Percentiles rank a stretch among this genome's conserved stretches.
These are phyloP conservation scores for Atopsyche davidsoni DNA, from an alignment of 1,140 invertebrate species.

Conservation along the genomic window DNA sequence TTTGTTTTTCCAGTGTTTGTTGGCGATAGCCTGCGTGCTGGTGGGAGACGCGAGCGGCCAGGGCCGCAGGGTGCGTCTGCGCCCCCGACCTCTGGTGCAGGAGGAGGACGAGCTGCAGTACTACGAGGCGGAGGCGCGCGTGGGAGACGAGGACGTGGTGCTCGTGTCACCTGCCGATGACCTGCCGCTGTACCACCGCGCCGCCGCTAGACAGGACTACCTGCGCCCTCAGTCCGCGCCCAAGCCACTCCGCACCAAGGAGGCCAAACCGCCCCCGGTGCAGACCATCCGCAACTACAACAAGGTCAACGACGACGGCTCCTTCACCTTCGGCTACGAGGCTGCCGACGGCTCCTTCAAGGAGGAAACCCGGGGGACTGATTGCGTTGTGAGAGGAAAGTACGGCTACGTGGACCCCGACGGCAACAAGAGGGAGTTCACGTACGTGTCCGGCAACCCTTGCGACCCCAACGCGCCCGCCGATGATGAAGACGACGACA, in stretches of 20 bases:
- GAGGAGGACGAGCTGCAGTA: conserved; percentile 25
- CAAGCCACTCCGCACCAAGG: conserved; percentile 50
- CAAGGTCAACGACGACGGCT: conserved; percentile 77
- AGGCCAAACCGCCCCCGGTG: conserved; percentile 62
- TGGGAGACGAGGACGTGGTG: conserved; percentile 36
- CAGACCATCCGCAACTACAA: conserved; percentile 76
- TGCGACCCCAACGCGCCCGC: conserved; percentile 72
- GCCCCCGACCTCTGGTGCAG: conserved; percentile 19
- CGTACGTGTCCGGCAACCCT: conserved; percentile 85
- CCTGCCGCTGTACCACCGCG: conserved; percentile 39
- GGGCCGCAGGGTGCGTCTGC: conserved; percentile 19
- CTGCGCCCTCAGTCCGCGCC: conserved; percentile 26
- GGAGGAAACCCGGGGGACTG: conserved; percentile 77
- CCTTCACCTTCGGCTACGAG: conserved; percentile 80
- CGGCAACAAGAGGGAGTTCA: conserved; percentile 81
- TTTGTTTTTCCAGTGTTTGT: conserved; percentile 21
- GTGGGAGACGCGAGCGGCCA: conserved; percentile 4
- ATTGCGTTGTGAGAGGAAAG: conserved; percentile 81
- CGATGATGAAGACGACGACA: conserved; percentile 54
- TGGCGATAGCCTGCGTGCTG: conserved; percentile 13
- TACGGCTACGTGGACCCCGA: conserved; percentile 86
- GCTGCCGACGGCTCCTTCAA: conserved; percentile 86
- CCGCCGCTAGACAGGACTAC: conserved; percentile 32
- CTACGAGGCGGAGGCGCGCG: conserved; percentile 23
- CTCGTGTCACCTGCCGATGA: conserved; percentile 39